Conservation (phyloP, 2,797 vertebrate species). For the Oryzias dopingdopingensis region DNA sequence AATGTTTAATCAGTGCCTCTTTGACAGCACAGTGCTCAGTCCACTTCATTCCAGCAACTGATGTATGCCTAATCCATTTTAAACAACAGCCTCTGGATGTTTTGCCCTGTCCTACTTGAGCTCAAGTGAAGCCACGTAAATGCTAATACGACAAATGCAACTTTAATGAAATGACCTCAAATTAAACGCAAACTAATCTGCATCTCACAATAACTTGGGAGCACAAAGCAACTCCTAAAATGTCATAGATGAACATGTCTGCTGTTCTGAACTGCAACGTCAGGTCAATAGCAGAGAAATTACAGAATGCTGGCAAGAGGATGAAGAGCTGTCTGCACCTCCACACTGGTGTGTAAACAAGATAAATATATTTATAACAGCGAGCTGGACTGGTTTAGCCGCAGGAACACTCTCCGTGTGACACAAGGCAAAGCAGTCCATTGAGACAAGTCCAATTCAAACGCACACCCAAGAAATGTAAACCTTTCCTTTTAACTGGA, state of each 20-base stretch:
- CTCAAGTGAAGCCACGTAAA: too few relatives aligned
- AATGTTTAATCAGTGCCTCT: too few relatives aligned
- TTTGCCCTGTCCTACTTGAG: too few relatives aligned
- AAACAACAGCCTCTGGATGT: too few relatives aligned
- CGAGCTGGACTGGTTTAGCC: conserved; percentile 30
- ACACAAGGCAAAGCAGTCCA: conserved; percentile 13
- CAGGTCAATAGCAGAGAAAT: conserved; percentile 19
- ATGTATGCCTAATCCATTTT: too few relatives aligned
- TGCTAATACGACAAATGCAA: too few relatives aligned
- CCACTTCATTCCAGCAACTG: too few relatives aligned
- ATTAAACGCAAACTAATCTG: too few relatives aligned
- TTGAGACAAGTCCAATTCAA: background rate
- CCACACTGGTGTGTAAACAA: conserved; percentile 60
- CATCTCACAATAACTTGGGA: too few relatives aligned
- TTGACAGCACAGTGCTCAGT: too few relatives aligned
- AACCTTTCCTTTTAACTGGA: background rate
- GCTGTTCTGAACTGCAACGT: conserved; percentile 20
- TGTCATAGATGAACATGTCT: background rate
- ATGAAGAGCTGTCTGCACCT: conserved; percentile 33
- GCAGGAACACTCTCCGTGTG: conserved; percentile 42
- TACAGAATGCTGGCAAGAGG: conserved; percentile 22
- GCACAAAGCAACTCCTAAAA: too few relatives aligned
- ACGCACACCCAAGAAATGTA: background rate
- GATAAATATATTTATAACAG: conserved; percentile 66
- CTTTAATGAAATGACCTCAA: too few relatives aligned